A percentile compares a stretch with the other conserved stretches of the same genome.
Conservation (phyloP, 2,888 invertebrate species). For the Epirrhoe alternata region DNA sequence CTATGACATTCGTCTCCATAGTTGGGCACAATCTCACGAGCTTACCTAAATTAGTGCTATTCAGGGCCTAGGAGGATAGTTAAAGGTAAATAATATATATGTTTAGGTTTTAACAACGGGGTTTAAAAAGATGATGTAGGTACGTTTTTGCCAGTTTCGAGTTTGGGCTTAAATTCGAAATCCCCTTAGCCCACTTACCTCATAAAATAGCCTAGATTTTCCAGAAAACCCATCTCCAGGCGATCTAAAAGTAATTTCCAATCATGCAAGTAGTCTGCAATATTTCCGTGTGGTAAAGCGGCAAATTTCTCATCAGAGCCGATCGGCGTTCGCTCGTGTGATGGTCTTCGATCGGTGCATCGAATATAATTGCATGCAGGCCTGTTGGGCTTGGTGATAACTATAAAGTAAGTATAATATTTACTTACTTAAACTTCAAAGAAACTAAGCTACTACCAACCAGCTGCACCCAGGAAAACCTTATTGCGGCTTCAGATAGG, state of each 20-base stretch:
- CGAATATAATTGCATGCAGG: constrained; percentile 32
- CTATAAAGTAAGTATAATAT: neutral
- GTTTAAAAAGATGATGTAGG: too few relatives aligned
- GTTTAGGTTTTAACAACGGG: too few relatives aligned
- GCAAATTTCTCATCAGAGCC: constrained; percentile 75
- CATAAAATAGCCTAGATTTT: constrained; percentile 17
- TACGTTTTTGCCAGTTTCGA: too few relatives aligned
- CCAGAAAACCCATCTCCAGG: constrained; percentile 33
- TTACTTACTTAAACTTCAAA: too few relatives aligned
- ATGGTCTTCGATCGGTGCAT: constrained; percentile 46
- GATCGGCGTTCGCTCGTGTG: constrained; percentile 57
- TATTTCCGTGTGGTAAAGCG: constrained; percentile 70
- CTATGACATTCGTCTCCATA: too few relatives aligned
- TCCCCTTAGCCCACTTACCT: neutral
- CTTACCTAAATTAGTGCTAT: too few relatives aligned
- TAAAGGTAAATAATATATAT: too few relatives aligned
- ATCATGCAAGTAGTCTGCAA: constrained; percentile 45
- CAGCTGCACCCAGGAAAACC: too few relatives aligned
- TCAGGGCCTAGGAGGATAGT: too few relatives aligned
- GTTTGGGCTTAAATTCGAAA: neutral
- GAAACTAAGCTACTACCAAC: too few relatives aligned
- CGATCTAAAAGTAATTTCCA: constrained; percentile 41
- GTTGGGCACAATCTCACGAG: too few relatives aligned
- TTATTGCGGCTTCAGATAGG: too few relatives aligned
- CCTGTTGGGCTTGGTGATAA: neutral